Base-by-base conservation (phyloP, 2,797 vertebrate genomes). In the Mareca penelope region DNA sequence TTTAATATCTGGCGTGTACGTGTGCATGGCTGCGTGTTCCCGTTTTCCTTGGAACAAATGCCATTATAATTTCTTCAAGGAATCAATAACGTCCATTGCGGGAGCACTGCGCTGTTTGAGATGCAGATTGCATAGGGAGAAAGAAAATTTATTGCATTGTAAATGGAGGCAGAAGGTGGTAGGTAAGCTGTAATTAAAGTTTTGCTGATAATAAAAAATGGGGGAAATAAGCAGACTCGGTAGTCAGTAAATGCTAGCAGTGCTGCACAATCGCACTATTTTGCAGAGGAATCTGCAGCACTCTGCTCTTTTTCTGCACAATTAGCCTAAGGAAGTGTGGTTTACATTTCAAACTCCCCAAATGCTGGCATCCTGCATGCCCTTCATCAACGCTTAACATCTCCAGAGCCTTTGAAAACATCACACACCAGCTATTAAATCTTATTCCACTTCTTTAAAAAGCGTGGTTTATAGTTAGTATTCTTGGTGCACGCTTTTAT, bases 111-210 rank as follows among this genome's bases (percentile, higher is more conserved):
- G 53, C 93, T 96, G 80, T 67, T 96, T 96, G 86, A 95, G 96
- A 97, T 95, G 96, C 91, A 76, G 91, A 96, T 67, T 94, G 94
- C 93, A 87, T 6, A 82, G 91, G 80, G 94, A 95, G 88, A 84
- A 92, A 7, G 13, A 86, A 91, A 97, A 98, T 97, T 96, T 97
- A 97, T 95, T 91, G 96, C 95, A 91, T 96, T 98, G 96, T 97
- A 97, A 97, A 96, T 17, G 70, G 60, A 42, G 69, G 86, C 94
- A 97, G 96, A 97, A 97, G 95, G 96, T 94, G 80, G 95, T 85
- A 94, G 95, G 93, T 97, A 95, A 97, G 93, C 91, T 97, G 96
- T 97, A 98, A 98, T 98, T 97, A 98, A 98, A 96, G 95, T 97
- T 98, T 97, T 96, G 97, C 96, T 97, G 97, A 97, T 96, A 96